Percentiles rank a stretch among this genome's conserved stretches.
Evolutionary conservation across 2,888 invertebrate species (phyloP).

Genomic region (Sarcophaga caerulescens): DNA sequence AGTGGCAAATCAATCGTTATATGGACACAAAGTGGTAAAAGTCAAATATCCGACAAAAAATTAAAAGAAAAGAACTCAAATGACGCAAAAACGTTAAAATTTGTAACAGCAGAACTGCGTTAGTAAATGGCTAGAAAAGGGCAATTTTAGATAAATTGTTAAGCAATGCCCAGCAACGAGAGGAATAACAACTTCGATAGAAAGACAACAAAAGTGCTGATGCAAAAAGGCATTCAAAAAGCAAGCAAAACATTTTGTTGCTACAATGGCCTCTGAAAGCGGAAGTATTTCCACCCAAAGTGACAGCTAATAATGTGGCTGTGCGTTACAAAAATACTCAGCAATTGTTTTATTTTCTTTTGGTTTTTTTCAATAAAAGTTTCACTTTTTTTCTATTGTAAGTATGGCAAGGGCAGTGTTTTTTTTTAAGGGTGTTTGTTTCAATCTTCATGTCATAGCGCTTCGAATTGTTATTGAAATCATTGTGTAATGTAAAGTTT

Average conservation of each 20-base stretch:
- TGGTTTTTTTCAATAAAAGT: conserved; percentile 5
- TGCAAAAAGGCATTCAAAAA: not conserved
- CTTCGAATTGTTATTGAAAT: conserved; percentile 38
- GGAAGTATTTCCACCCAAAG: conserved; percentile 58
- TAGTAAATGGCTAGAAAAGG: conserved; percentile 65
- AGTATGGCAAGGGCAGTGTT: not conserved
- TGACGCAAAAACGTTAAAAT: conserved; percentile 34
- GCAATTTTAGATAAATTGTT: conserved; percentile 66
- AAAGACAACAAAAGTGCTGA: not conserved
- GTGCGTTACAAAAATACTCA: not conserved
- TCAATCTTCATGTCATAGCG: not conserved
- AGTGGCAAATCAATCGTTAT: conserved; percentile 46
- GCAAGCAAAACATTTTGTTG: not conserved
- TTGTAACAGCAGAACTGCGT: conserved; percentile 55
- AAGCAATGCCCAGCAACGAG: conserved; percentile 21
- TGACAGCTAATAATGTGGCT: conserved; percentile 69
- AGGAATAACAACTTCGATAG: not conserved
- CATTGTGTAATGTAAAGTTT: conserved; percentile 5
- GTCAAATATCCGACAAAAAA: conserved; percentile 20
- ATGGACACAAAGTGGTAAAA: conserved; percentile 37
- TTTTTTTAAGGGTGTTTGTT: conserved; percentile 42
- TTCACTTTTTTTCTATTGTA: not conserved
- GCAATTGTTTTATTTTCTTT: conserved; percentile 17
- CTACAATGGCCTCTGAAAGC: not conserved
- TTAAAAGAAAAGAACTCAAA: conserved; percentile 14